These are phyloP conservation scores for Heloderma charlesbogerti DNA, from an alignment of 2,113 vertebrate species.

Conservation along the genomic window DNA sequence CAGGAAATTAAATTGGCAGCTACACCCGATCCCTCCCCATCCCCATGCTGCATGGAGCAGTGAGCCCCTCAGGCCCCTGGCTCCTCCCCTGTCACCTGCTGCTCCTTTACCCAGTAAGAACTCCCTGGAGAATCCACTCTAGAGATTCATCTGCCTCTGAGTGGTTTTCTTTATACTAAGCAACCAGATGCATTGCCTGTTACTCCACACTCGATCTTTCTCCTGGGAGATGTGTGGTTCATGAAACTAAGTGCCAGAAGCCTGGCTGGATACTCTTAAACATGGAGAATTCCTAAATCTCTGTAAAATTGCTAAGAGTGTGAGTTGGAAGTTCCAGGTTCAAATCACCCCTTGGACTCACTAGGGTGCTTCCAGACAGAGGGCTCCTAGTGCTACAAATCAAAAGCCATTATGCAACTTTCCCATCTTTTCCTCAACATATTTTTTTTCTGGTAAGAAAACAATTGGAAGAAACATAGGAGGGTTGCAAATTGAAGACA, in stretches of 20 bases:
- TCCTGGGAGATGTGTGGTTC: not conserved
- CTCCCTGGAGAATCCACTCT: not conserved
- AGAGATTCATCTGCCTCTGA: not conserved
- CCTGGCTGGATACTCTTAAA: not conserved
- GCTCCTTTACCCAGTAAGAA: not conserved
- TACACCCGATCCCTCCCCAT: too few relatives aligned
- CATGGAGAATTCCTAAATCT: not conserved
- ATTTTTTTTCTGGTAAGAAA: too few relatives aligned
- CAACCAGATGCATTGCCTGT: not conserved
- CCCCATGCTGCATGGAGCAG: not conserved
- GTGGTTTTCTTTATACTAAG: not conserved
- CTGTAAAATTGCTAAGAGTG: not conserved
- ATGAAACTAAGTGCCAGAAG: too few relatives aligned
- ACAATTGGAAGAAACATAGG: too few relatives aligned
- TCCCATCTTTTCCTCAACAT: too few relatives aligned
- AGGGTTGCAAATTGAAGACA: too few relatives aligned
- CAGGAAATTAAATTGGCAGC: not conserved
- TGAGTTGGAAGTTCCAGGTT: not conserved
- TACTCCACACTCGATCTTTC: not conserved
- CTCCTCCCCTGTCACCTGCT: not conserved
- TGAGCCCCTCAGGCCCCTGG: not conserved
- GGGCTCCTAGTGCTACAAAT: not conserved
- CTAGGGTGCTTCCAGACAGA: too few relatives aligned
- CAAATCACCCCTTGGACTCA: not conserved
- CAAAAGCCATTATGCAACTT: not conserved